Percentiles rank a stretch among this genome's conserved stretches.
Evolutionary conservation across 2,797 vertebrate genomes (phyloP).

Genomic region (Sphenodon punctatus): DNA sequence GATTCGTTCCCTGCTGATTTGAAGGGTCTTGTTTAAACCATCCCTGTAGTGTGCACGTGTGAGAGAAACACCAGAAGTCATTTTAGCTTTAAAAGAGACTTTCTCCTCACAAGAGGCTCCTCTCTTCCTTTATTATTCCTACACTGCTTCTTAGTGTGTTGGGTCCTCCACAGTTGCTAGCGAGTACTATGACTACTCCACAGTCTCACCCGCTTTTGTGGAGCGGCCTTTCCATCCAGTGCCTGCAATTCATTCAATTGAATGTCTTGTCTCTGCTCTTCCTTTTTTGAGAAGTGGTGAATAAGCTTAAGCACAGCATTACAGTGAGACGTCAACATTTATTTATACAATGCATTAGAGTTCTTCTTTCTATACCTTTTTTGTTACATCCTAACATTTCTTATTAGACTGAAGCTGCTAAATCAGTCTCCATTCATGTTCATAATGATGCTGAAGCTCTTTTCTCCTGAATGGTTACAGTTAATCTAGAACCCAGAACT

Average conservation of each 20-base stretch:
- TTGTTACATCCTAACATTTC: not conserved
- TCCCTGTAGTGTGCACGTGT: no score
- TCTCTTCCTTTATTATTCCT: not conserved
- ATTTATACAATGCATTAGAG: not conserved
- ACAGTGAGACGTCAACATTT: not conserved
- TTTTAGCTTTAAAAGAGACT: no score
- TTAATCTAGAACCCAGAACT: constrained; percentile 12
- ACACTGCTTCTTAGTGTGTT: no score
- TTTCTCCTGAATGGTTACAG: not conserved
- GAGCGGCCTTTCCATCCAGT: no score
- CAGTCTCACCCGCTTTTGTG: no score
- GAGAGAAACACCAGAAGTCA: no score
- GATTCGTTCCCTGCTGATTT: no score
- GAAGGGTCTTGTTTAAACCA: no score
- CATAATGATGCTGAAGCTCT: not conserved
- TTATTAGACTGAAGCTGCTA: constrained; percentile 17
- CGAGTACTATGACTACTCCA: no score
- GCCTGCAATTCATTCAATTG: not conserved
- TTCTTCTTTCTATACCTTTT: not conserved
- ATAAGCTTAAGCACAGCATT: not conserved
- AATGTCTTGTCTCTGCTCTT: not conserved
- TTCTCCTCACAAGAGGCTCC: no score
- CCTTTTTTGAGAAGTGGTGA: not conserved
- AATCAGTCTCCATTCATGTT: constrained; percentile 3
- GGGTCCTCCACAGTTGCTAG: no score